Base-by-base conservation (phyloP, 2,888 invertebrate species). In the Axea sp. region DNA sequence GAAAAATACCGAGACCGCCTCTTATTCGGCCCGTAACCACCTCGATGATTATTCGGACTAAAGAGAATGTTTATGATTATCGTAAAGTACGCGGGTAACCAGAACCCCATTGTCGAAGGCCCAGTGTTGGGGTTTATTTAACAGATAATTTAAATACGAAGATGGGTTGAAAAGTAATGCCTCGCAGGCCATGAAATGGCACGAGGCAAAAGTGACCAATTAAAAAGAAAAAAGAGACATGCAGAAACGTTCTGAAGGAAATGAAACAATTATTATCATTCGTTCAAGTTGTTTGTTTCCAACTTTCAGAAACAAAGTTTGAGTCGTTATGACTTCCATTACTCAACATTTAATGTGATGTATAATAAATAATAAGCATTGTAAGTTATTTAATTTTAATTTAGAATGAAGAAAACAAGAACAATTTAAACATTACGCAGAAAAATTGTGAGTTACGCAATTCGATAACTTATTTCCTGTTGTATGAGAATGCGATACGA, bases 1-100 rank as follows among this genome's bases (percentile, higher is more conserved):
- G 67, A 55, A 67, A 73, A 67, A 55, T 62, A 55, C 55, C 57
- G 33, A 51, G 49, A 59, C 59, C 60, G 60, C 60, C 45, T 71
- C 49, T 62, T 59, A 53, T 41, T 71, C 55, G 45, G 43, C 33
- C 62, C 62, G 39, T 67, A 67, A 67, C 67, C 47, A 67, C 45
- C 49, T 67, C 49, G 57, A 57, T 57, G 49, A 67, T 67, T 57
- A 49, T 67, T 67, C 67, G 49, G 47, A 31, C 47, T 35, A 17
- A 12, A 49, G 45, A 43, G 57, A 67, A 57, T 67, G 67, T 67
- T 67, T 67, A 67, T 67, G 67, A 67, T 67, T 67, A 67, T 57
- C 57, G 67, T 67, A 57, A 67, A 67, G 57, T 67, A 31, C 57
- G 49, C 37, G 22, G 12, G 67, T 57, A 67, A 57, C 47, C 67